Percentiles rank a stretch among this genome's conserved stretches.
Evolutionary conservation across 2,797 vertebrate genomes (phyloP).

Genomic region (Crocidura indochinensis): DNA sequence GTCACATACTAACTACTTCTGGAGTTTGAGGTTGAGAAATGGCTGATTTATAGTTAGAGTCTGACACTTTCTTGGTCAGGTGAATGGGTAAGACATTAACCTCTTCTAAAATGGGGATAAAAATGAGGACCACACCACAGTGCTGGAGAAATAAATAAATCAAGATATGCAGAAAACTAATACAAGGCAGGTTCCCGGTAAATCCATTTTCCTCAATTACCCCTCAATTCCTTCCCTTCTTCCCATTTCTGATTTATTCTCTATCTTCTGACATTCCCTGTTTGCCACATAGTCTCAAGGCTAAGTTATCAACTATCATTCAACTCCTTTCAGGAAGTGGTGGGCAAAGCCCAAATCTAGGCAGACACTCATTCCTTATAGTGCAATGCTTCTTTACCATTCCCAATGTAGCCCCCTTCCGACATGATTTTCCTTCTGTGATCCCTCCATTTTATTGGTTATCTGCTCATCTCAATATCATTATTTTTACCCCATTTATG

Average conservation of each 20-base stretch:
- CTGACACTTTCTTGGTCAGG: not conserved
- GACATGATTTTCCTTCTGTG: too few relatives aligned
- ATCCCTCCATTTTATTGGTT: too few relatives aligned
- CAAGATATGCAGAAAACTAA: not conserved
- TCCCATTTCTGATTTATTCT: not conserved
- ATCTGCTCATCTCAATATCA: too few relatives aligned
- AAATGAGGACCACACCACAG: not conserved
- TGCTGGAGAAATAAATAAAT: conserved; percentile 27
- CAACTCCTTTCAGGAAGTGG: not conserved
- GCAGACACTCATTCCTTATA: not conserved
- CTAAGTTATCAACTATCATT: not conserved
- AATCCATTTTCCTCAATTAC: not conserved
- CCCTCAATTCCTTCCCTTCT: conserved; percentile 15
- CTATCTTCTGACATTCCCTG: not conserved
- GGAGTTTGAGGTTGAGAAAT: conserved; percentile 6
- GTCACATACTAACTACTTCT: not conserved
- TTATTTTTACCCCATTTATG: too few relatives aligned
- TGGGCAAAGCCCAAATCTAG: not conserved
- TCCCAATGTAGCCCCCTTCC: too few relatives aligned
- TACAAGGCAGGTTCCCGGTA: not conserved
- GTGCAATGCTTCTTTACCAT: too few relatives aligned
- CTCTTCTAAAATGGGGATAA: conserved; percentile 7
- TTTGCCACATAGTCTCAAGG: not conserved
- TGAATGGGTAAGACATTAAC: not conserved
- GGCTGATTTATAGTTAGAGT: not conserved